Base-by-base conservation (phyloP, 2,113 vertebrate genomes). In the Octodon degus region DNA sequence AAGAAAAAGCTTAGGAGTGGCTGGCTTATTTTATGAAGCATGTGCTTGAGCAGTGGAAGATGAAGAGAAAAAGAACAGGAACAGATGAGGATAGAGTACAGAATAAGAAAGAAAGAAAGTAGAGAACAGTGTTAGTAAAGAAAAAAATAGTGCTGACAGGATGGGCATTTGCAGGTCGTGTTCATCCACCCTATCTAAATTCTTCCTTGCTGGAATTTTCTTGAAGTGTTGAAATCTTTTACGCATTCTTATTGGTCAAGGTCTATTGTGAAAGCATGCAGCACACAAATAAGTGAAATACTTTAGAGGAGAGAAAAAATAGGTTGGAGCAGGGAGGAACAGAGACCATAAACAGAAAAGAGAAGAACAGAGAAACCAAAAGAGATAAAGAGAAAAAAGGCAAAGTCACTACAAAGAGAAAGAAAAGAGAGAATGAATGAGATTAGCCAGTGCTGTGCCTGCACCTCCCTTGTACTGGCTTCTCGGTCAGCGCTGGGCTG, bases 401-500 rank as follows among this genome's bases (percentile, higher is more conserved):
- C 30, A 40, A 65, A 68, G 24, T 30, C 8, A 7, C 22, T 40
- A 79, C 50, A n/a, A 13, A 95, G 58, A 62, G 24, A 50, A n/a
- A 81, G 20, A 1, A n/a, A 13, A 7, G 16, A 5, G 72, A 24
- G 37, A 40, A 1, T 0, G 9, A 34, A 0, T n/a, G 2, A 17
- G 55, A 25, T 47, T 25, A 25, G 17, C 17, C 32, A 58, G 55
- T 58, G 55, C 55, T 58, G 55, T 19, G 55, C 17, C 55, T 58
- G 25, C 13, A 2, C 14, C n/a, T 16, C 1, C 0, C 22, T 27
- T 8, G 4, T 53, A 5, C 8, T 32, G 27, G 12, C 24, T 62
- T 4, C 32, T 40, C 0, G 0, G 32, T 25, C 47, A 2, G 0
- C 13, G 62, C 63, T 34, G 47, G 72, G 7, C 7, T 6, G 3